Conservation (phyloP, 2,797 vertebrate genomes). For the Xenopus petersii region DNA sequence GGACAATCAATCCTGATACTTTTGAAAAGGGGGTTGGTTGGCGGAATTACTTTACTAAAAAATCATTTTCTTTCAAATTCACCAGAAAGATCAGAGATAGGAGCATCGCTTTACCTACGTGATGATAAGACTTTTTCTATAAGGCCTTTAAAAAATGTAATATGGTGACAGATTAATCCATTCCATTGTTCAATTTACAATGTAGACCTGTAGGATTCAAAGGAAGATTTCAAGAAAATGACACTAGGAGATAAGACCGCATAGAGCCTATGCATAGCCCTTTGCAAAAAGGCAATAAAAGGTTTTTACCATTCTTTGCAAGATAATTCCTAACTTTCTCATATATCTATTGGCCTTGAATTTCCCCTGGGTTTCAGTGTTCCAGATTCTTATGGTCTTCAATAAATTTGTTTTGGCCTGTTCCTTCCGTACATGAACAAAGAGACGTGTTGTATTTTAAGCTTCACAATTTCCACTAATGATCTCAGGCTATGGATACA, state of each 20-base stretch:
- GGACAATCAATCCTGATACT: background rate
- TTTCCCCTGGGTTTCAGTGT: background rate
- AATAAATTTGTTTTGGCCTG: background rate
- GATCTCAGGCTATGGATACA: background rate
- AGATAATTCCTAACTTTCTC: background rate
- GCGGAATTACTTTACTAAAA: too few species aligned
- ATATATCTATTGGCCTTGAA: background rate
- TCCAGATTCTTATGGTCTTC: background rate
- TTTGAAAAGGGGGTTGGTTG: too few species aligned
- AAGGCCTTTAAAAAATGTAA: background rate
- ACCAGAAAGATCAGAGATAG: background rate
- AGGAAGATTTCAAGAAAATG: background rate
- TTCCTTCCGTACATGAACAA: background rate
- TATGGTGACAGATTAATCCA: slow-evolving; percentile 1
- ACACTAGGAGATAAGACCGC: background rate
- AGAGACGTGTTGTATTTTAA: background rate
- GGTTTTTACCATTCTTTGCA: background rate
- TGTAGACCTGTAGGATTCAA: background rate
- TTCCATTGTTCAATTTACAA: background rate
- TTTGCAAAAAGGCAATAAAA: background rate
- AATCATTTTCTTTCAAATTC: background rate
- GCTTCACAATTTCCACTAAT: background rate
- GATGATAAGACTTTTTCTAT: background rate
- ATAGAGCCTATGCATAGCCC: background rate
- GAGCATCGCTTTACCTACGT: background rate